phyloP scores from a whole-genome alignment of 2,797 vertebrate species.

The Pipistrellus kuhlii region DNA sequence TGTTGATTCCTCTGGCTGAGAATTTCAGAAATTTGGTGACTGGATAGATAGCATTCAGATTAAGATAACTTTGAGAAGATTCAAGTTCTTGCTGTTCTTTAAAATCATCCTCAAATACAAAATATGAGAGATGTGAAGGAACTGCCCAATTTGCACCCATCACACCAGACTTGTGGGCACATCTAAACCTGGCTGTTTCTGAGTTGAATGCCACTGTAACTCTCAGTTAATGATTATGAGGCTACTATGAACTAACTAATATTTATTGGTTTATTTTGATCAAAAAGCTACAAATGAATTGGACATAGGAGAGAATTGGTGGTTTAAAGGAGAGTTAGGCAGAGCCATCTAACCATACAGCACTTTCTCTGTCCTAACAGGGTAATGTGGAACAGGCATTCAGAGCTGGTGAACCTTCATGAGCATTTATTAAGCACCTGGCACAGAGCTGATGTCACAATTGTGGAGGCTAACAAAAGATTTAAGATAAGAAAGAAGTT shows the following conservation, averaged over 20 bases:
- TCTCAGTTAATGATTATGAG: neutral
- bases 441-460: neutral
- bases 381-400: neutral
- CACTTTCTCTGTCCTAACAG: neutral
- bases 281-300: neutral
- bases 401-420: neutral
- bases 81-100: constrained; percentile 38
- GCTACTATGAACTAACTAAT: neutral
- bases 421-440: neutral
- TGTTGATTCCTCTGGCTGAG: neutral
- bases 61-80: constrained; percentile 37
- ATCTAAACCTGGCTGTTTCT: neutral
- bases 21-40: constrained; percentile 42
- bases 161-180: neutral
- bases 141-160: neutral
- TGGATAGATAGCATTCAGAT: neutral
- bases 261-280: constrained; percentile 32
- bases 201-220: neutral
- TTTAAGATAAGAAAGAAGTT: neutral
- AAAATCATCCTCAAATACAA: neutral
- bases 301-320: neutral
- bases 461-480: neutral
- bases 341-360: neutral
- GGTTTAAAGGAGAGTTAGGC: neutral
- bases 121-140: neutral